Conservation (phyloP, 1,140 invertebrate species). For the Semibalanus balanoides region DNA sequence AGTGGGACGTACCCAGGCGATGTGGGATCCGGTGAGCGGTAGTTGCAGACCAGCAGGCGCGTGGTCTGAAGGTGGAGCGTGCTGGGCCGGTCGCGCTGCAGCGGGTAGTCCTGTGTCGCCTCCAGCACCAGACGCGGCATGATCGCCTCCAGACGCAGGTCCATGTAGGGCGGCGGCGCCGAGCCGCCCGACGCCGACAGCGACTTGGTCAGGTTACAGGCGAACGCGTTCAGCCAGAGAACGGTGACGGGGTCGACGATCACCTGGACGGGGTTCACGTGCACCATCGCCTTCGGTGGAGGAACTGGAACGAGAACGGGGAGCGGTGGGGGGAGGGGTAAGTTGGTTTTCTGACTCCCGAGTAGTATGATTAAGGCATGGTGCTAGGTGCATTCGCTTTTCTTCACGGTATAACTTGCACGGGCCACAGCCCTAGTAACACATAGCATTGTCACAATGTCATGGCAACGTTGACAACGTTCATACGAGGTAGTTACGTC, state of each 20-base stretch:
- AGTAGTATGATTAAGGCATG: no score
- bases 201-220: conserved; percentile 49
- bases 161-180: conserved; percentile 50
- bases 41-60: conserved; percentile 60
- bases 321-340: conserved; percentile 7
- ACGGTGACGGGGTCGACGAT: conserved; percentile 69
- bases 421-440: no score
- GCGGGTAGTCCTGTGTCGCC: conserved; percentile 25
- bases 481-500: no score
- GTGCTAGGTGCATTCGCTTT: no score
- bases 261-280: conserved; percentile 74
- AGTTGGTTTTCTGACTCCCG: no score
- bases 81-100: conserved; percentile 63
- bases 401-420: no score
- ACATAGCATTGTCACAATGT: no score
- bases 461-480: no score
- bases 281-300: conserved; percentile 76
- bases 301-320: conserved; percentile 50
- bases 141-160: conserved; percentile 76
- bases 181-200: conserved; percentile 17
- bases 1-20: conserved; percentile 27
- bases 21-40: conserved; percentile 31
- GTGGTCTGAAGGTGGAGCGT: conserved; percentile 68
- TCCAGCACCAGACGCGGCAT: conserved; percentile 41
- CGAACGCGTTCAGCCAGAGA: conserved; percentile 88